A percentile compares a stretch with the other conserved stretches of the same genome.
Conservation (phyloP, 2,113 vertebrate species). For the Cololabis saira region DNA sequence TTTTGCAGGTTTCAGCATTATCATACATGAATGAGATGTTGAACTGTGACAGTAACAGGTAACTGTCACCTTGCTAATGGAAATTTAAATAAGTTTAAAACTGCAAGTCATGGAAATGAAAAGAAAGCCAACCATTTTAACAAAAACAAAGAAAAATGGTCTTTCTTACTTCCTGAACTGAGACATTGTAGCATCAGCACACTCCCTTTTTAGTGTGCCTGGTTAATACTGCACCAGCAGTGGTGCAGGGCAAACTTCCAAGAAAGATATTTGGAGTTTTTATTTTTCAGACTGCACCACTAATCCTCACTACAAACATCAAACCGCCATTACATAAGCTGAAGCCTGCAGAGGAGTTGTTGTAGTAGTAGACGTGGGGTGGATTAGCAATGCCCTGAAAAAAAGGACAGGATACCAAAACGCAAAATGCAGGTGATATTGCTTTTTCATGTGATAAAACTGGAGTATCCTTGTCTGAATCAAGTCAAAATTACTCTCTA, state of each 20-base stretch:
- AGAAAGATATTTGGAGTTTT: slow-evolving; percentile 59
- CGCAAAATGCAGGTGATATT: not conserved
- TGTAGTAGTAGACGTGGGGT: slow-evolving; percentile 12
- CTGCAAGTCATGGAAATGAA: no score
- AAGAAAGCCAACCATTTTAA: no score
- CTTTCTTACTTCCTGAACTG: not conserved
- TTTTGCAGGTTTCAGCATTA: no score
- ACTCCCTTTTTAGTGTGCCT: slow-evolving; percentile 26
- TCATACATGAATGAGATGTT: no score
- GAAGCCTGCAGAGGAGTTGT: slow-evolving; percentile 34
- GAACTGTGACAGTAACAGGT: no score
- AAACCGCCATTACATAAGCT: slow-evolving; percentile 57
- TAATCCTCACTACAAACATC: slow-evolving; percentile 66
- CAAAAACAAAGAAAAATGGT: no score
- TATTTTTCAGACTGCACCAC: slow-evolving; percentile 44
- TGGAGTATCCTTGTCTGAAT: not conserved
- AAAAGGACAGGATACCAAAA: not conserved
- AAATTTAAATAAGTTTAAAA: no score
- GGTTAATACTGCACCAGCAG: slow-evolving; percentile 22
- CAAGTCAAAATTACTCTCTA: no score
- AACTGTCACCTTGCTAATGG: no score
- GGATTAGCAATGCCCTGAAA: slow-evolving; percentile 7
- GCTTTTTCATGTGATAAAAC: not conserved
- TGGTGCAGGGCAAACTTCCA: slow-evolving; percentile 48
- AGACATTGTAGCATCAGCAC: slow-evolving; percentile 1